phyloP scores from a whole-genome alignment of 2,113 vertebrate genomes.

The Sclerurus mexicanus region DNA sequence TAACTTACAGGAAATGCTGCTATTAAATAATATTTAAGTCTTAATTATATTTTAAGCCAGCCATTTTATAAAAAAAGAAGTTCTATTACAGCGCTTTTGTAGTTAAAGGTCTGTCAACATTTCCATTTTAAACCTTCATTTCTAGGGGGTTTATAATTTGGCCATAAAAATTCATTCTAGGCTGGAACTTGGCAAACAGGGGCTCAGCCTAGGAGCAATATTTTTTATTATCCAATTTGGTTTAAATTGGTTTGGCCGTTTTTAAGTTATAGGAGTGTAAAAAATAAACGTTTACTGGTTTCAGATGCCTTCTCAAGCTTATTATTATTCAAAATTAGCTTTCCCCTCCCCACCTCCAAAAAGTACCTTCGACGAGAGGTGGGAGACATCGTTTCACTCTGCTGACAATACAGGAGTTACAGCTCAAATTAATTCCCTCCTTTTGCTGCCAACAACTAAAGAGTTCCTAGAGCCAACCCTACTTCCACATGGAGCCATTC shows the following conservation, averaged over 20 bases:
- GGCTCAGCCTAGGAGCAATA: slow-evolving; percentile 62
- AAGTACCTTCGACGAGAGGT: neutral
- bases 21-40: slow-evolving; percentile 66
- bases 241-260: slow-evolving; percentile 67
- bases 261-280: slow-evolving; percentile 69
- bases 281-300: slow-evolving; percentile 66
- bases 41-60: slow-evolving; percentile 68
- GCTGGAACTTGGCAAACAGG: slow-evolving; percentile 61
- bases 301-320: slow-evolving; percentile 53
- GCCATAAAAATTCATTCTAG: slow-evolving; percentile 68
- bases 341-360: neutral
- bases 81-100: slow-evolving; percentile 50
- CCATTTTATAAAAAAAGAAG: slow-evolving; percentile 22
- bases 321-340: slow-evolving; percentile 57
- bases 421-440: neutral
- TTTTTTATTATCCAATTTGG: slow-evolving; percentile 71
- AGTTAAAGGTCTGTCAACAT: slow-evolving; percentile 69
- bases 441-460: neutral
- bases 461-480: neutral
- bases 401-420: neutral
- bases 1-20: slow-evolving; percentile 54
- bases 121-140: slow-evolving; percentile 64
- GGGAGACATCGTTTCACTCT: neutral
- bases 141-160: slow-evolving; percentile 66
- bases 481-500: neutral